These are phyloP conservation scores for Sigmodon hispidus DNA, from an alignment of 2,113 vertebrate species.

Conservation along the genomic window DNA sequence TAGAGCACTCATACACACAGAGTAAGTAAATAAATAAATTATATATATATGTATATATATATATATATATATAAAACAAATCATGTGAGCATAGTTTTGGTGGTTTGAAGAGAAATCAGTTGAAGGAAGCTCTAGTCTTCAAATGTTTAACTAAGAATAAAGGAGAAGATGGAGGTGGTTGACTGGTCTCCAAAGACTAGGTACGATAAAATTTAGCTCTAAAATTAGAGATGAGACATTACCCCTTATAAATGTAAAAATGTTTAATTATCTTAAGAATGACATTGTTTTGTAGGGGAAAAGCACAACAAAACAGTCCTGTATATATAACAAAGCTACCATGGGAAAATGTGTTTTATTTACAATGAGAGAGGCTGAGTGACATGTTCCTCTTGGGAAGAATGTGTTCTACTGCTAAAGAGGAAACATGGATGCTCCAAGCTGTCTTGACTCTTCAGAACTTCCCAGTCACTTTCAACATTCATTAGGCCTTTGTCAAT, in stretches of 20 bases:
- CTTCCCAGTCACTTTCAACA: background rate
- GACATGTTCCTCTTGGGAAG: background rate
- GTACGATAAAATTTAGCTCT: background rate
- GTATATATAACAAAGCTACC: background rate
- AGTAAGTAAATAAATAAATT: too few species aligned
- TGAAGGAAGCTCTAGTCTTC: background rate
- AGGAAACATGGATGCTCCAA: background rate
- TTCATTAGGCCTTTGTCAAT: background rate
- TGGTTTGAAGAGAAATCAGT: background rate
- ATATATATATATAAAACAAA: too few species aligned
- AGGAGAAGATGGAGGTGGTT: background rate
- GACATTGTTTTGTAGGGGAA: background rate
- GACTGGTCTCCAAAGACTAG: background rate
- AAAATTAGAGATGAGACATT: background rate
- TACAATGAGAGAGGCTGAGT: background rate
- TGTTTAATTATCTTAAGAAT: slow-evolving; percentile 36
- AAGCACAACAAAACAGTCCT: background rate
- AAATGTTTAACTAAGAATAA: slow-evolving; percentile 30
- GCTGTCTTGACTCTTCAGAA: background rate
- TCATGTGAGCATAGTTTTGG: background rate
- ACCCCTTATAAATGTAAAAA: background rate
- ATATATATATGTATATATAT: too few species aligned
- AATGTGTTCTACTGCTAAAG: background rate
- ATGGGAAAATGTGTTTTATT: slow-evolving; percentile 5
- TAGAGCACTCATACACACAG: too few species aligned